Evolutionary conservation across 2,113 vertebrate genomes (phyloP), one percentile per base, ranked within the genome.

Genomic region (Lycaon pictus): DNA sequence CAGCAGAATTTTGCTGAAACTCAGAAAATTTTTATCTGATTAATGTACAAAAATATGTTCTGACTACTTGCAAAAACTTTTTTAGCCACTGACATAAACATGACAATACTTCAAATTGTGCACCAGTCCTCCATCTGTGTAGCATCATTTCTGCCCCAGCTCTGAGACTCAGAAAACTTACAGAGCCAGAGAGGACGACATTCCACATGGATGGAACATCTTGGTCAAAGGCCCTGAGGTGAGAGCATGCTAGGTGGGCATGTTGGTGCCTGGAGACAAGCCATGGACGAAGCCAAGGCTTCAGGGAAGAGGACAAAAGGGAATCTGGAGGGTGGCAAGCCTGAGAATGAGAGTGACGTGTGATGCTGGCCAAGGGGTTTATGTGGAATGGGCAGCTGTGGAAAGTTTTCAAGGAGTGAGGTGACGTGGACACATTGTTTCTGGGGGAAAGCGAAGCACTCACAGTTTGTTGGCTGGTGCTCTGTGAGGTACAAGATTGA

Each of bases 61-160:
- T 87, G 71, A 55, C 48, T 81, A 53, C 74, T 95, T 71, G 56
- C 89, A 97, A 62, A 85, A 93, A 90, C 56, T 65, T 71, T 94
- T 88, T 92, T 63, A 97, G 88, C 62, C 94, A 84, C 53, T 63
- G n/a, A 86, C 87, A 95, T 48, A 96, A 93, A 90, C 0, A 1
- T 93, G 87, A 93, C 55, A 83, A 79, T 96, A 88, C 58, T 98
- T 92, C 93, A 98, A 69, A 92, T 43, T 35, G 67, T 62, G 15
- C 83, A 76, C 80, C 80, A 58, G 87, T 27, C 37, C 69, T 91
- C 67, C 69, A 93, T 95, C 83, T 89, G 48, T 53, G 27, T 72
- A 76, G 29, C 23, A 7, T 88, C 82, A 93, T 88, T 95, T 93
- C 96, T 96, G 20, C 51, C 72, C 27, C 20, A 93, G 48, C 48